Evolutionary conservation across 2,888 invertebrate species (phyloP).

Genomic region (Nomada hirtipes): DNA sequence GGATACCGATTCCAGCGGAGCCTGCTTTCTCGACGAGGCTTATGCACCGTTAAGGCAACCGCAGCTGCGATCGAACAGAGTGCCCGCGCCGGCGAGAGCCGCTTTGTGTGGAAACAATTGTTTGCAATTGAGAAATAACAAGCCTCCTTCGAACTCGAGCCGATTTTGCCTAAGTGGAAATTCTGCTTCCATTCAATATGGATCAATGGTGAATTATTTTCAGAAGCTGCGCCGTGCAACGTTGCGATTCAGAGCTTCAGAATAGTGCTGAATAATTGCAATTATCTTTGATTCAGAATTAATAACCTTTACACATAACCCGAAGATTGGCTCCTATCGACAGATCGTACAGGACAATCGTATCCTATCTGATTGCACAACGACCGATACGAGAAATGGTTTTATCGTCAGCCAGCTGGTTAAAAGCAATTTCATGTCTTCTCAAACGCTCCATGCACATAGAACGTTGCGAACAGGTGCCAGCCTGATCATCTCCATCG

Average conservation of each 20-base stretch:
- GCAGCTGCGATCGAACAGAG: neutral
- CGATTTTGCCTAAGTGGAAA: neutral
- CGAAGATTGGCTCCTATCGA: neutral
- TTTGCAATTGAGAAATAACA: slow-evolving; percentile 1
- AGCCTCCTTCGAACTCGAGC: neutral
- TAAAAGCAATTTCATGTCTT: slow-evolving; percentile 67
- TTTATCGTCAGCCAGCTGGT: slow-evolving; percentile 33
- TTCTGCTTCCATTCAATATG: neutral
- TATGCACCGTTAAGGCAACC: slow-evolving; percentile 29
- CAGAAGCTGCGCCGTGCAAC: too few relatives aligned
- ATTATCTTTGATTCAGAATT: too few relatives aligned
- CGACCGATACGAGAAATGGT: slow-evolving; percentile 19
- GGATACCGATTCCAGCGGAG: slow-evolving; percentile 31
- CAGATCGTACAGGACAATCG: slow-evolving; percentile 28
- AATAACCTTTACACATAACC: too few relatives aligned
- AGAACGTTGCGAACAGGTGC: slow-evolving; percentile 24
- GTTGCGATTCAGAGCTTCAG: too few relatives aligned
- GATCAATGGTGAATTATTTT: neutral
- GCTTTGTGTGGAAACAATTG: slow-evolving; percentile 10
- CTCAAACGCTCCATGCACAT: slow-evolving; percentile 44
- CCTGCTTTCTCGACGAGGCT: neutral
- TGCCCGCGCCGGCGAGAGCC: neutral
- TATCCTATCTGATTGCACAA: slow-evolving; percentile 30
- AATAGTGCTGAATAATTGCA: too few relatives aligned
- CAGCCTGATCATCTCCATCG: slow-evolving; percentile 26